Percentiles rank a stretch among this genome's conserved stretches.
Evolutionary conservation across 2,113 vertebrate species (phyloP).

Genomic region (Mesembrinibis cayennensis): DNA sequence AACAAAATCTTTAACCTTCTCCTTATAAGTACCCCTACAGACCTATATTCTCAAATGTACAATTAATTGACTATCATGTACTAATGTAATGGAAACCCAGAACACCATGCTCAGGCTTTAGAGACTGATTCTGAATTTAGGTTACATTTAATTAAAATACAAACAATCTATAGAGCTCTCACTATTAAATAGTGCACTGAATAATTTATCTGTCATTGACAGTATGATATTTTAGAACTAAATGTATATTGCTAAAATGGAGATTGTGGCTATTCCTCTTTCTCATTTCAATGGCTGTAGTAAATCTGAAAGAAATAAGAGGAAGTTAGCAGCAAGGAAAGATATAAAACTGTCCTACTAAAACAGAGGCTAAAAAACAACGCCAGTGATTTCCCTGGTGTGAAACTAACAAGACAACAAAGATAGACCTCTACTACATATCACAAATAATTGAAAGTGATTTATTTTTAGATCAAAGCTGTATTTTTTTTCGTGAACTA

Average conservation of each 20-base stretch:
- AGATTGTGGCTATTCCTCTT: neutral
- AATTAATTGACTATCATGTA: neutral
- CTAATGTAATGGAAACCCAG: neutral
- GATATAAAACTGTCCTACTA: neutral
- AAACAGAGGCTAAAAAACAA: constrained; percentile 40
- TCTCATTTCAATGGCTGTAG: constrained; percentile 1
- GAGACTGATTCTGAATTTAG: neutral
- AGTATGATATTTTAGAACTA: constrained; percentile 1
- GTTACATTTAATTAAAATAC: constrained; percentile 53
- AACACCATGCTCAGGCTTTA: neutral
- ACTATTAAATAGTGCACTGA: constrained; percentile 25
- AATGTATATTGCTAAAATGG: neutral
- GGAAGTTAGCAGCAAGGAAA: constrained; percentile 5
- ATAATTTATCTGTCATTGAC: constrained; percentile 50
- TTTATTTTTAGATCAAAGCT: neutral
- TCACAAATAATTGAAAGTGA: constrained; percentile 14
- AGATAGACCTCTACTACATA: neutral
- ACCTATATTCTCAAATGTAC: constrained; percentile 13
- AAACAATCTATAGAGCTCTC: constrained; percentile 23
- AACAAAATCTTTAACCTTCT: neutral
- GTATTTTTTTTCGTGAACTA: neutral
- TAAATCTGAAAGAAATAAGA: constrained; percentile 40
- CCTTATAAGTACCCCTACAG: neutral
- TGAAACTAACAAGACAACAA: constrained; percentile 1
- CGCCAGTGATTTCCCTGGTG: neutral